Evolutionary conservation across 2,113 vertebrate genomes (phyloP), one percentile per base, ranked within the genome.

Genomic region (Amphiprion ocellaris): DNA sequence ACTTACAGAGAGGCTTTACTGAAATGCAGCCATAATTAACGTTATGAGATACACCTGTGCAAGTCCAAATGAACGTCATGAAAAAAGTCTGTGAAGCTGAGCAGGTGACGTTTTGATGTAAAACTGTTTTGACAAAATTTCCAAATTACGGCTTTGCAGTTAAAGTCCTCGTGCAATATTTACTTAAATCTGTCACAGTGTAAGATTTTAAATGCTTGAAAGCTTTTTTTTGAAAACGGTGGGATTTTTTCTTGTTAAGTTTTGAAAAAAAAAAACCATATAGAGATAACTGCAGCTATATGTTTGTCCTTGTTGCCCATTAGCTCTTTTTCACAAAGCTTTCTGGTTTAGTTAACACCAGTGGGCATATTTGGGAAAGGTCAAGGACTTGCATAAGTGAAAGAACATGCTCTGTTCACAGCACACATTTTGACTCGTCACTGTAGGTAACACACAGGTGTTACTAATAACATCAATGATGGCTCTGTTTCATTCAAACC

Each of bases 391-490:
- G 41, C 41, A 44, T 12, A 44, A 44, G 2, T 10, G 2, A 44
- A 10, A 44, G 10, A 11, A 3, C 10, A 44, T 44, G 41, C 41
- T 10, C 41, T 44, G 8, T 44, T 11, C 41, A 33, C 41, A 11
- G 41, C 10, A 11, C 1, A 44, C 41, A 44, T 9, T 44, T 44
- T 14, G 14, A 9, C 16, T 21, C 37, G 37, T 52, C 11, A 19
- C 9, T 60, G 30, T 26, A 8, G 19, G 16, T 6, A 15, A 46
- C 17, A 6, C 69, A 61, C 54, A 83, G 28, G 56, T 72, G 62
- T 44, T 24, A 19, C 44, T 53, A 59, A 60, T 52, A 21, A 71
- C 46, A 11, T 49, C 47, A 21, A 66, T 0, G n/a, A 50, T 28
- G 30, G 7, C 30, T 60, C 28, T 71, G 12, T 41, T 30, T 4